Percentiles rank a stretch among this genome's conserved stretches.
phyloP scores from a whole-genome alignment of 2,113 vertebrate species.

The Gulo gulo region DNA sequence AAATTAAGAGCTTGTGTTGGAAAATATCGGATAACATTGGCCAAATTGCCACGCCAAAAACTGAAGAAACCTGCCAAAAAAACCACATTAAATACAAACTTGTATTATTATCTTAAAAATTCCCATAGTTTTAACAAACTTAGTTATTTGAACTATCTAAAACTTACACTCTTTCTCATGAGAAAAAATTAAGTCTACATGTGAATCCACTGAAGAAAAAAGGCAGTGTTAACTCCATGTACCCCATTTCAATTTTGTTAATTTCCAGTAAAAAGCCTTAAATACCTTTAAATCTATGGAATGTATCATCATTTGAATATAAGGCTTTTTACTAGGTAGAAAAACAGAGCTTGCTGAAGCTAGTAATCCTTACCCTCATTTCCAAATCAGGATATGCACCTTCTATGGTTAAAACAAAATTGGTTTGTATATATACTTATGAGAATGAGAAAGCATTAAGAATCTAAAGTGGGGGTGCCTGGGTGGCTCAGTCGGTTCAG shows the following conservation, averaged over 20 bases:
- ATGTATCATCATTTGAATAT: not conserved
- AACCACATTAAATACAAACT: slow-evolving; percentile 54
- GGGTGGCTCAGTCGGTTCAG: not conserved
- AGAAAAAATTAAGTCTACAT: slow-evolving; percentile 1
- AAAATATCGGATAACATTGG: slow-evolving; percentile 76
- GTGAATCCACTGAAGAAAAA: slow-evolving; percentile 32
- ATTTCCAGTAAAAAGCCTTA: not conserved
- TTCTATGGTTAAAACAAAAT: not conserved
- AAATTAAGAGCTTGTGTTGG: slow-evolving; percentile 80
- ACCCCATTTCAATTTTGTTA: not conserved
- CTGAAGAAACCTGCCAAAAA: slow-evolving; percentile 74
- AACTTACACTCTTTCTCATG: not conserved
- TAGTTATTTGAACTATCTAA: not conserved
- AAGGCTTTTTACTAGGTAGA: not conserved
- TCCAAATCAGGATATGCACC: not conserved
- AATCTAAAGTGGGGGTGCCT: not conserved
- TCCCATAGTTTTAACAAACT: not conserved
- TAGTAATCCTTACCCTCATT: not conserved
- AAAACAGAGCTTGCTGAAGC: not conserved
- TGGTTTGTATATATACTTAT: not conserved
- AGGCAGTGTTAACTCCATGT: not conserved
- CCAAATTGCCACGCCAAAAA: slow-evolving; percentile 76
- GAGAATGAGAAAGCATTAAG: not conserved
- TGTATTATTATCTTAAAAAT: slow-evolving; percentile 29
- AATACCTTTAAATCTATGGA: not conserved